Conservation (phyloP, 1,140 invertebrate species). For the Subanguina moxae region DNA sequence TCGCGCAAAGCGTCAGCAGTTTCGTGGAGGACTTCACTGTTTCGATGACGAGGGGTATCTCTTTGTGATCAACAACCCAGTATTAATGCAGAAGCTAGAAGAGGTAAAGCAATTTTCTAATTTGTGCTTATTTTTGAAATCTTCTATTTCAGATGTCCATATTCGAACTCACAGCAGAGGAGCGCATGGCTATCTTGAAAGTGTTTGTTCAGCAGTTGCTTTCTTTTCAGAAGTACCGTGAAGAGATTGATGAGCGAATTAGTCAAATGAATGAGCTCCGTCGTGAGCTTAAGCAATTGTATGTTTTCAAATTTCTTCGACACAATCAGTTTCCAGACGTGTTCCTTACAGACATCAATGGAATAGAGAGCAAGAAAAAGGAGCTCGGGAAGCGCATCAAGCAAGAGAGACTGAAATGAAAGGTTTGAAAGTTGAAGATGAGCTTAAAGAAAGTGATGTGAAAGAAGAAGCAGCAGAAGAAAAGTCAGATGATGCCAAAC, state of each 20-base stretch:
- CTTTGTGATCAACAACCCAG: constrained; percentile 18
- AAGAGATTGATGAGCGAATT: constrained; percentile 25
- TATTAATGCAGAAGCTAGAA: constrained; percentile 23
- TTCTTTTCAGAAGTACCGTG: constrained; percentile 18
- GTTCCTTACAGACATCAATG: no score
- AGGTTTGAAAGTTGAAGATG: background rate
- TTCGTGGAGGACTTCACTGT: constrained; percentile 31
- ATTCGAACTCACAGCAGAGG: constrained; percentile 17
- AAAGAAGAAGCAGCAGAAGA: background rate
- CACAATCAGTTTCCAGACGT: no score
- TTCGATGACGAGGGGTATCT: constrained; percentile 33
- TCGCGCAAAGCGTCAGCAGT: constrained; percentile 2
- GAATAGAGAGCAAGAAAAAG: constrained; percentile 30
- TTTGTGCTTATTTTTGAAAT: background rate
- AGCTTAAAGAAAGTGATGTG: background rate
- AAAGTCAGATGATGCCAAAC: background rate
- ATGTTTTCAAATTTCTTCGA: no score
- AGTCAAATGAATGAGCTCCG: constrained; percentile 19
- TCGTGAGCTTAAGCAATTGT: constrained; percentile 10
- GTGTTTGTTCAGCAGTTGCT: constrained; percentile 32
- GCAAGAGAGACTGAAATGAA: constrained; percentile 8
- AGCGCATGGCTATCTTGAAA: constrained; percentile 22
- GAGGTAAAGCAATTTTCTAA: constrained; percentile 14
- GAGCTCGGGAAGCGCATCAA: constrained; percentile 21
- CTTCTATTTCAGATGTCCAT: constrained; percentile 24